Conservation (phyloP, 2,888 invertebrate species). For the Platerodrilus igneus region DNA sequence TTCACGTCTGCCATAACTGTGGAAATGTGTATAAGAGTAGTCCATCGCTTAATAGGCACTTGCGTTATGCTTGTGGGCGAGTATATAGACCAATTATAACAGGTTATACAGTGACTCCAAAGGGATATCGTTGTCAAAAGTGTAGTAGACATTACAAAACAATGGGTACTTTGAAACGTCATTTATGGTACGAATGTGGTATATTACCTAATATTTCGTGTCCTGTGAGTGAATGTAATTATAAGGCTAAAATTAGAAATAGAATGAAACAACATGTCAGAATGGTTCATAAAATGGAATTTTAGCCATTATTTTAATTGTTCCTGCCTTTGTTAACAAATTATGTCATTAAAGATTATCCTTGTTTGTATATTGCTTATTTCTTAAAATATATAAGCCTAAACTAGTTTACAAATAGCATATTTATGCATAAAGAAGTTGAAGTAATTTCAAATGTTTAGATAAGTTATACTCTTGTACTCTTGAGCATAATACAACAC, state of each 20-base stretch:
- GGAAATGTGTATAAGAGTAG: conserved; percentile 13
- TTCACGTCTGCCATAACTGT: conserved; percentile 15
- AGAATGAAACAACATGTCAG: conserved; percentile 18
- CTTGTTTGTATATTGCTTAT: too few relatives aligned
- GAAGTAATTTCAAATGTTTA: too few relatives aligned
- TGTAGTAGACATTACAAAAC: conserved; percentile 16
- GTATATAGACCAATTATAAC: conserved; percentile 12
- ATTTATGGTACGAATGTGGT: conserved; percentile 18
- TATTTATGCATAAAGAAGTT: too few relatives aligned
- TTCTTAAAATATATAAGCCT: too few relatives aligned
- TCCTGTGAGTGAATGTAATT: conserved; percentile 11
- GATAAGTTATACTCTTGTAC: too few relatives aligned
- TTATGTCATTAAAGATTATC: too few relatives aligned
- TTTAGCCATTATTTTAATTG: too few relatives aligned
- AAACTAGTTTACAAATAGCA: too few relatives aligned
- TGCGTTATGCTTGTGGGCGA: conserved; percentile 17
- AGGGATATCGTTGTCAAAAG: conserved; percentile 14
- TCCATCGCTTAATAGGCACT: conserved; percentile 15
- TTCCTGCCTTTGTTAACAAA: too few relatives aligned
- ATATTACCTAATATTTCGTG: conserved; percentile 14
- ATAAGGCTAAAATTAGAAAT: conserved; percentile 17
- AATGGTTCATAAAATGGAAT: conserved; percentile 18
- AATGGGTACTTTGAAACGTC: conserved; percentile 15
- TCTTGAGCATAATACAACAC: too few relatives aligned
- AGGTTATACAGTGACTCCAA: conserved; percentile 11